phyloP scores from a whole-genome alignment of 2,797 vertebrate species.

The Sternotherus odoratus region DNA sequence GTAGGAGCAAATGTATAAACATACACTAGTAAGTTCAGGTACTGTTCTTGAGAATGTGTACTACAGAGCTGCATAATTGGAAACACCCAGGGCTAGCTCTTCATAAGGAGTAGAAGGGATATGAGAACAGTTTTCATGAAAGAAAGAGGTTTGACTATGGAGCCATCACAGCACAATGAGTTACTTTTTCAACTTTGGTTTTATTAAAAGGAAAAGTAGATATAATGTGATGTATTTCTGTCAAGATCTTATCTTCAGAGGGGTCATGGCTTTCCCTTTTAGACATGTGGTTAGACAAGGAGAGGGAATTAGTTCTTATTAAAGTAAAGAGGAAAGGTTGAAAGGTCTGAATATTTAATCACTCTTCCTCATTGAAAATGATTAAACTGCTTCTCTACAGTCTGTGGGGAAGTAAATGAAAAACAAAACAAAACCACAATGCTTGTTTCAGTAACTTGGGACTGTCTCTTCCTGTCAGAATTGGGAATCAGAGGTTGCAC shows the following conservation, averaged over 20 bases:
- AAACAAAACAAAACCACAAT: background rate
- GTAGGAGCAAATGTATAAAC: conserved; percentile 9
- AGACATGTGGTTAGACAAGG: background rate
- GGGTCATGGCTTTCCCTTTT: conserved; percentile 45
- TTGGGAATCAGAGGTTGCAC: background rate
- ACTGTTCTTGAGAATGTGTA: conserved; percentile 54
- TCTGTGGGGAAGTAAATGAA: conserved; percentile 37
- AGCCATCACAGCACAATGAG: conserved; percentile 22
- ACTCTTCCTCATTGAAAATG: background rate
- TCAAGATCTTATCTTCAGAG: conserved; percentile 50
- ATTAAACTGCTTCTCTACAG: background rate
- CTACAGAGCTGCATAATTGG: conserved; percentile 45
- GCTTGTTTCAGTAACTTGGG: conserved; percentile 21
- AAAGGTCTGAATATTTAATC: background rate
- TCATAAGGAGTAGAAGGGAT: conserved; percentile 22
- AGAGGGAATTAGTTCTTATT: conserved; percentile 40
- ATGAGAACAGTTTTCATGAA: conserved; percentile 16
- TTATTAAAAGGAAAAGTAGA: conserved; percentile 47
- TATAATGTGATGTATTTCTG: conserved; percentile 15
- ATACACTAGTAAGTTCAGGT: conserved; percentile 26
- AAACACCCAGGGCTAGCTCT: conserved; percentile 50
- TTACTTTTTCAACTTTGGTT: conserved; percentile 50
- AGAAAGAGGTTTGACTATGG: conserved; percentile 28
- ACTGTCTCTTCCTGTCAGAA: conserved; percentile 4
- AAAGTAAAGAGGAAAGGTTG: background rate